Evolutionary conservation across 2,888 invertebrate genomes (phyloP).

Genomic region (Spialia ferax): DNA sequence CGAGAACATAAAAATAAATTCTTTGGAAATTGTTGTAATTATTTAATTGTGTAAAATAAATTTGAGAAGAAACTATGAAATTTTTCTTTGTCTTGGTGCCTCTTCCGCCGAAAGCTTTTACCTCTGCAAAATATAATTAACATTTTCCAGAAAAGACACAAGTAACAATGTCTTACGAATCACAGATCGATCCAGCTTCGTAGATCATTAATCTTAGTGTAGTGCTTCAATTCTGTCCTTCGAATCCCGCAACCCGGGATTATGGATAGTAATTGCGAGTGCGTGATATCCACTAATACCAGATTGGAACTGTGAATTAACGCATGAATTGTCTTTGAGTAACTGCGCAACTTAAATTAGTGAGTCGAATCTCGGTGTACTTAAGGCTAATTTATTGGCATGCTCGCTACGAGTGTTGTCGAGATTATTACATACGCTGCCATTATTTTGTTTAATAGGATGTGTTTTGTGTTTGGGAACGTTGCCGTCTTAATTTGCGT

Average conservation of each 20-base stretch:
- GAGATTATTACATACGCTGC: slow-evolving; percentile 9
- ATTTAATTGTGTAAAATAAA: too few relatives aligned
- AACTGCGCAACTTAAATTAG: slow-evolving; percentile 36
- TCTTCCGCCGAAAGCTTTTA: too few relatives aligned
- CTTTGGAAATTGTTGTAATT: too few relatives aligned
- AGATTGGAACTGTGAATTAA: slow-evolving; percentile 34
- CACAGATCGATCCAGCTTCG: slow-evolving; percentile 9
- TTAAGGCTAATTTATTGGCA: slow-evolving; percentile 29
- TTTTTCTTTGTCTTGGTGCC: too few relatives aligned
- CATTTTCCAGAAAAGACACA: too few relatives aligned
- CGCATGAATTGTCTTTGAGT: slow-evolving; percentile 35
- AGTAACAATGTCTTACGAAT: slow-evolving; percentile 43
- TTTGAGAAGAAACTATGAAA: too few relatives aligned
- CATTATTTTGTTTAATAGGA: slow-evolving; percentile 16
- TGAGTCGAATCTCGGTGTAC: slow-evolving; percentile 19
- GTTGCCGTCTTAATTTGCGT: background rate
- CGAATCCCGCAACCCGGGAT: slow-evolving; percentile 24
- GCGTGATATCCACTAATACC: slow-evolving; percentile 34
- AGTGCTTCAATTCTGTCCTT: slow-evolving; percentile 26
- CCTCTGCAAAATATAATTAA: too few relatives aligned
- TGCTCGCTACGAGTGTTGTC: slow-evolving; percentile 16
- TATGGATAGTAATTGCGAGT: slow-evolving; percentile 34
- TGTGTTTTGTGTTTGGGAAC: background rate
- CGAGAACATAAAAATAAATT: too few relatives aligned
- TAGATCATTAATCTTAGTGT: background rate